These are phyloP conservation scores for Carettochelys insculpta DNA, from an alignment of 2,113 vertebrate genomes.

Conservation along the genomic window DNA sequence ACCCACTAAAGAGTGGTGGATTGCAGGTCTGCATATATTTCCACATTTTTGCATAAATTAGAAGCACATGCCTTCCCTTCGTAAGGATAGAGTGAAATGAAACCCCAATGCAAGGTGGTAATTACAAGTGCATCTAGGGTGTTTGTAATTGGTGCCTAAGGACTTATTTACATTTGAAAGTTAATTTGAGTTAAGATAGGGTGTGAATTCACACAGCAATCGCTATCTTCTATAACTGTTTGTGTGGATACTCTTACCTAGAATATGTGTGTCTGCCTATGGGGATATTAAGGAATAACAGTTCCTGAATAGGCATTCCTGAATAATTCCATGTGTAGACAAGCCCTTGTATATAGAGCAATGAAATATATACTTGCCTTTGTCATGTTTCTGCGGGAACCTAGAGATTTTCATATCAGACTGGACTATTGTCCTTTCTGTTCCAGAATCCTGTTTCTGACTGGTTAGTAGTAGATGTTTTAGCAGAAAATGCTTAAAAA, in stretches of 20 bases:
- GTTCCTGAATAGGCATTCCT: too few relatives aligned
- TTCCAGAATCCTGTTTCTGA: not conserved
- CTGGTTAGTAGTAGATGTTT: not conserved
- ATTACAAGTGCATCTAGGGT: not conserved
- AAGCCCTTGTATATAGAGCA: not conserved
- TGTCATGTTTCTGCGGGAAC: not conserved
- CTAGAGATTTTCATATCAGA: not conserved
- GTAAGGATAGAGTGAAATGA: not conserved
- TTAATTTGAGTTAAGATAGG: not conserved
- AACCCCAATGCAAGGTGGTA: not conserved
- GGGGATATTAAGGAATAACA: not conserved
- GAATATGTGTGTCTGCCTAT: not conserved
- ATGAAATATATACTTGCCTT: not conserved
- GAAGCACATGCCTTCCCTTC: not conserved
- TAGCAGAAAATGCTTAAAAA: not conserved
- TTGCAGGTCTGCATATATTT: not conserved
- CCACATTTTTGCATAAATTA: not conserved
- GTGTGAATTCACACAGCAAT: not conserved
- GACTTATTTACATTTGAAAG: not conserved
- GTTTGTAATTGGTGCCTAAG: not conserved
- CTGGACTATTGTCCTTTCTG: not conserved
- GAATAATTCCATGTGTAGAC: not conserved
- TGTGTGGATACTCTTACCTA: not conserved
- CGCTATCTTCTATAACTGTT: not conserved
- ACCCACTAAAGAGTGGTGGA: not conserved